phyloP scores from a whole-genome alignment of 2,113 vertebrate genomes.

The Emydura subglobosa region DNA sequence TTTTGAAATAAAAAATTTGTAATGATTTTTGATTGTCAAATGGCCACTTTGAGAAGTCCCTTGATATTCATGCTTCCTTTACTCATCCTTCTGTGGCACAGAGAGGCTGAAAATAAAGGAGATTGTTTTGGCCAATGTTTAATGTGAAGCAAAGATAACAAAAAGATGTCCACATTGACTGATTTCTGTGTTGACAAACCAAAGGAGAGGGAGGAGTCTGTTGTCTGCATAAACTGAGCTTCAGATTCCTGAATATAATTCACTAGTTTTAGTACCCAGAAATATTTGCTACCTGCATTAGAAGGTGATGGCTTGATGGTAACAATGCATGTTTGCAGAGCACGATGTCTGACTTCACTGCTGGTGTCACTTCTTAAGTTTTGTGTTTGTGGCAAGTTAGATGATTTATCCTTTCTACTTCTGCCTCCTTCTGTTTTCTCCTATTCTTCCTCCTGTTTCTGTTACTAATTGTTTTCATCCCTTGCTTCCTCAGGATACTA shows the following conservation, averaged over 20 bases:
- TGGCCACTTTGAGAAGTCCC: background rate
- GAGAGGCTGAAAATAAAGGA: background rate
- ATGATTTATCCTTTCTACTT: background rate
- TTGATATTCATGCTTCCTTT: background rate
- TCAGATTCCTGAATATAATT: background rate
- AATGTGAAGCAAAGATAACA: background rate
- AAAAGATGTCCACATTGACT: background rate
- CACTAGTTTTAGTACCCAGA: background rate
- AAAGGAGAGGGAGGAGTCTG: background rate
- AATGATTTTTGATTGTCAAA: background rate
- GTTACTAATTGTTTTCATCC: background rate
- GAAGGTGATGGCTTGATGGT: too few relatives aligned
- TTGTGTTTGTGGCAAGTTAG: background rate
- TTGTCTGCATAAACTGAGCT: background rate
- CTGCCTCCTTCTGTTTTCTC: background rate
- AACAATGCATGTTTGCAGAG: background rate
- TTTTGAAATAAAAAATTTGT: slow-evolving; percentile 28
- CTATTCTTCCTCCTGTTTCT: background rate
- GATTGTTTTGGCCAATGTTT: background rate
- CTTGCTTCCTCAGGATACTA: background rate
- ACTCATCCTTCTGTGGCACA: background rate
- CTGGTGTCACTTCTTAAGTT: background rate
- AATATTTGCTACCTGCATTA: background rate
- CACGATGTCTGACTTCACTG: background rate
- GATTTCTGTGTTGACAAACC: background rate